Conservation (phyloP, 2,797 vertebrate species). For the Sandelia bainsii region DNA sequence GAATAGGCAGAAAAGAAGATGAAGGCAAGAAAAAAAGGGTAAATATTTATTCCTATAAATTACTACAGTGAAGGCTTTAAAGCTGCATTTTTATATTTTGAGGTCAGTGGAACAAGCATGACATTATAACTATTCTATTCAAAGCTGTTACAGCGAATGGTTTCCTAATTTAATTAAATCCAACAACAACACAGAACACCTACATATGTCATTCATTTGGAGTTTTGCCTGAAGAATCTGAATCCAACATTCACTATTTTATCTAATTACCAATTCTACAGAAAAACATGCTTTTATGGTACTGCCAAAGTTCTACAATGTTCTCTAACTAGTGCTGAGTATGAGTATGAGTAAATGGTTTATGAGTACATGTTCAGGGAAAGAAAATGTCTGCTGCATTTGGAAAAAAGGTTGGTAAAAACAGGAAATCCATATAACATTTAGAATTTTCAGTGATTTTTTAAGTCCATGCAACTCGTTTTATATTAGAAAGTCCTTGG, state of each 20-base stretch:
- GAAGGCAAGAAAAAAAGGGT: background rate
- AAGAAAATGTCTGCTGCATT: conserved; percentile 1
- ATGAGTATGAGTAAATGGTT: background rate
- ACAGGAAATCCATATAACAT: background rate
- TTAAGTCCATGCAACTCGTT: background rate
- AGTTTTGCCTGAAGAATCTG: background rate
- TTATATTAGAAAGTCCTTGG: background rate
- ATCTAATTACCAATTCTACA: background rate
- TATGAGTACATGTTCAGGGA: background rate
- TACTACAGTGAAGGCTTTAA: conserved; percentile 22
- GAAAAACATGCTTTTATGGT: background rate
- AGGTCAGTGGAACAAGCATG: conserved; percentile 1
- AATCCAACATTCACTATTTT: conserved; percentile 4
- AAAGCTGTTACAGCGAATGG: background rate
- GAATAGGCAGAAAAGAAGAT: conserved; percentile 48
- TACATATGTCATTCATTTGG: background rate
- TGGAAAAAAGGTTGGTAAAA: background rate
- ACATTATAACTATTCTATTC: too few relatives aligned
- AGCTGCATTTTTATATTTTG: conserved; percentile 24
- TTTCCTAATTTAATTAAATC: background rate
- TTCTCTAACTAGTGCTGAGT: background rate
- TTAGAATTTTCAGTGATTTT: background rate
- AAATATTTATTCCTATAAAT: background rate
- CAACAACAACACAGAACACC: background rate
- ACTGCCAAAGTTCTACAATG: too few relatives aligned